Evolutionary conservation across 2,888 invertebrate species (phyloP), one percentile per base, ranked within the genome.

Genomic region (Strigamia maritima): DNA sequence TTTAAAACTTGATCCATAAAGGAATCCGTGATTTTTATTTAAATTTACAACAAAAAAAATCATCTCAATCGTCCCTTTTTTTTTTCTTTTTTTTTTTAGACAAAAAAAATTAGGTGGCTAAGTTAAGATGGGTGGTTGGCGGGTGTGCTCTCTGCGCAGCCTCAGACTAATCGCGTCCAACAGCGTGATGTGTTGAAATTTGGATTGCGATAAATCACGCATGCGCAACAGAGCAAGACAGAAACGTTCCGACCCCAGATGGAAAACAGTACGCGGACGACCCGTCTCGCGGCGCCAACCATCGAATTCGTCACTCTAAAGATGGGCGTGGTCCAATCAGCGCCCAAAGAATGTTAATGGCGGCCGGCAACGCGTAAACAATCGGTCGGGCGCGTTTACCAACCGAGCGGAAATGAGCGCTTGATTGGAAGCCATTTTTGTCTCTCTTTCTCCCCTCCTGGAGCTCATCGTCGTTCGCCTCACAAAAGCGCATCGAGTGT

Each of bases 271-370:
- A 8, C 22, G 31, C 65, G 80, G 38, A 76, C 74, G 38, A 60
- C 26, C 14, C 40, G 79, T 38, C 28, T 75, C 65, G 40, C 80
- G 44, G 49, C 79, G 12, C 28, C 79, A 54, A 76, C 79, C 19
- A 49, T 65, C 28, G 77, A 40, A 28, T 77, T 44, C 44, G 28
- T 49, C 49, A 49, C 40, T 65, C 60, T 22, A 22, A 12, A 65
- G 3, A 7, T 65, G 60, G 60, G 60, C 60, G 60, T 65, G 60
- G 60, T 65, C 60, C 60, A 65, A 65, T 65, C 60, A 65, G 60
- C 60, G 60, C 60, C 60, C 60, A 0, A 65, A 19, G 60, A 65
- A 65, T 65, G 60, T 65, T 65, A 65, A 65, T 65, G 60, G 60
- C 24, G 60, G 60, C 60, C 60, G 60, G 60, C 60, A 65, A 65